Evolutionary conservation across 2,113 vertebrate species (phyloP).

Genomic region (Lathamus discolor): DNA sequence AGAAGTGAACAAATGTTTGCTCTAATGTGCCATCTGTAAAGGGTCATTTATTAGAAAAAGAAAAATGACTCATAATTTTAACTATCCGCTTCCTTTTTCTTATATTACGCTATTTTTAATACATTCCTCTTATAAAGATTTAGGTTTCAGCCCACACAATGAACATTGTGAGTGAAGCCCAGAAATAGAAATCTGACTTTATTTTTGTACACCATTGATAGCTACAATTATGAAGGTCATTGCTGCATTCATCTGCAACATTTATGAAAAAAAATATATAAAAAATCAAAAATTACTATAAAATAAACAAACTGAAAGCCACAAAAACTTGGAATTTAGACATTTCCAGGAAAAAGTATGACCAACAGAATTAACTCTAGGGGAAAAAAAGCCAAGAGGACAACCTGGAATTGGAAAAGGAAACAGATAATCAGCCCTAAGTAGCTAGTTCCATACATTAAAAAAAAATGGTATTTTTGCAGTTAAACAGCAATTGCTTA

Average conservation of each 20-base stretch:
- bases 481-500: not conserved
- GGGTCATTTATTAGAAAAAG: not conserved
- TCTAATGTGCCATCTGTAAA: not conserved
- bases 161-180: not conserved
- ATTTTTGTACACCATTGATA: not conserved
- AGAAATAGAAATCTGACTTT: not conserved
- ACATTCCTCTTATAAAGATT: not conserved
- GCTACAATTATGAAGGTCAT: not conserved
- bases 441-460: not conserved
- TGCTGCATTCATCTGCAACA: not conserved
- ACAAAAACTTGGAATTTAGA: not conserved
- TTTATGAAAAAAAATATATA: not conserved
- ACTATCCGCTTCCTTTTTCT: not conserved
- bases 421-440: not conserved
- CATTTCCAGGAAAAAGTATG: not conserved
- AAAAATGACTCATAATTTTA: not conserved
- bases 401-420: not conserved
- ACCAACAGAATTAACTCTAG: not conserved
- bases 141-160: not conserved
- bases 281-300: not conserved
- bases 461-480: not conserved
- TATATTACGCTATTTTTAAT: not conserved
- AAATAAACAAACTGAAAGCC: not conserved
- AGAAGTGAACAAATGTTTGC: not conserved
- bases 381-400: not conserved